phyloP scores from a whole-genome alignment of 2,113 vertebrate genomes.

The Hippocampus guttulatus region DNA sequence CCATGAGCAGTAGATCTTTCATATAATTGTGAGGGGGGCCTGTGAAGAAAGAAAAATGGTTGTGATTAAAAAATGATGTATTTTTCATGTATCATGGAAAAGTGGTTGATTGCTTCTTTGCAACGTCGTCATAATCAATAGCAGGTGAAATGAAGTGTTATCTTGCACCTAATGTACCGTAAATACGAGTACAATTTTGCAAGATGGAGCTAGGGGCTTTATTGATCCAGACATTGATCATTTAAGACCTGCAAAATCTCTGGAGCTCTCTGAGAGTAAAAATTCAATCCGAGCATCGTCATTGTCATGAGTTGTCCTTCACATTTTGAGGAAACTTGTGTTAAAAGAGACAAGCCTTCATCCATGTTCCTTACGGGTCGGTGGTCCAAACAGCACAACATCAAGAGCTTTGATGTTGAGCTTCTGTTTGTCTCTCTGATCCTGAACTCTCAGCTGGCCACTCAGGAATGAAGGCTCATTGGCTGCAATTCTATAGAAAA shows the following conservation, averaged over 20 bases:
- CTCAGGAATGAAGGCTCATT: slow-evolving; percentile 92
- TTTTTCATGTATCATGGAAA: not conserved
- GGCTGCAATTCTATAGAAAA: slow-evolving; percentile 85
- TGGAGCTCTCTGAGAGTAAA: not conserved
- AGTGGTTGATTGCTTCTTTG: slow-evolving; percentile 1
- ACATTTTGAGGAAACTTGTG: not conserved
- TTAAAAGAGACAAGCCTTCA: not conserved
- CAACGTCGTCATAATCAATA: not conserved
- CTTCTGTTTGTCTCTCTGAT: slow-evolving; percentile 95
- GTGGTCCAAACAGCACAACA: slow-evolving; percentile 92
- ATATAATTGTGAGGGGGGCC: slow-evolving; percentile 96
- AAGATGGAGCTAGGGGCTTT: not conserved
- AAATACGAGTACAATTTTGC: not conserved
- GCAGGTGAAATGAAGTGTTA: not conserved
- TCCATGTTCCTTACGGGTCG: slow-evolving; percentile 76
- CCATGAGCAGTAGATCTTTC: slow-evolving; percentile 91
- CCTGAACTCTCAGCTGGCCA: slow-evolving; percentile 85
- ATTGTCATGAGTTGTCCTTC: not conserved
- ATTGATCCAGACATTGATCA: not conserved
- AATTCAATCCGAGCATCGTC: not conserved
- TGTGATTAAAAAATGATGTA: not conserved
- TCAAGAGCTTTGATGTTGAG: slow-evolving; percentile 95
- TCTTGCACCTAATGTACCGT: not conserved
- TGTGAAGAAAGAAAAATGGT: slow-evolving; percentile 36
- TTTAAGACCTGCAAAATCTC: not conserved